A percentile compares a stretch with the other conserved stretches of the same genome.
Conservation (phyloP, 2,797 vertebrate species). For the Balearica regulorum region DNA sequence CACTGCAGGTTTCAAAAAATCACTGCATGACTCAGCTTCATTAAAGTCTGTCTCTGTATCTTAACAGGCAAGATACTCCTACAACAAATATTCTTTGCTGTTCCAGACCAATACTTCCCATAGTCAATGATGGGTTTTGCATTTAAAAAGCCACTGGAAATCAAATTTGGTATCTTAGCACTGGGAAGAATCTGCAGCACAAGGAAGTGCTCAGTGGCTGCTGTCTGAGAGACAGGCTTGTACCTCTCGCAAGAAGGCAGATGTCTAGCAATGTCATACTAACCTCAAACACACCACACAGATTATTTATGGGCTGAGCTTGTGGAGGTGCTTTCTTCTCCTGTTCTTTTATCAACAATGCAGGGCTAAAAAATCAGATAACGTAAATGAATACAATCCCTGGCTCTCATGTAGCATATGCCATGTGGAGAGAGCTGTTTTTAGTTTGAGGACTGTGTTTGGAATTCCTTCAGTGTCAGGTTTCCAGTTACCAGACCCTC, state of each 20-base stretch:
- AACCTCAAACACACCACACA: slow-evolving; percentile 23
- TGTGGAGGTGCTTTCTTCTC: slow-evolving; percentile 43
- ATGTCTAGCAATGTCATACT: slow-evolving; percentile 17
- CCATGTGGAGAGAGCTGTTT: slow-evolving; percentile 66
- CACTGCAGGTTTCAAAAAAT: background rate
- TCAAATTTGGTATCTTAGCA: background rate
- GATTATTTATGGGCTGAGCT: slow-evolving; percentile 56
- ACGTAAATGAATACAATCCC: slow-evolving; percentile 53
- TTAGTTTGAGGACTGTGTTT: slow-evolving; percentile 71
- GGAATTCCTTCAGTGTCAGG: slow-evolving; percentile 73
- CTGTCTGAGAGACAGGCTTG: background rate
- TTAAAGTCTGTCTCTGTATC: background rate
- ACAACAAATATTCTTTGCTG: slow-evolving; percentile 9
- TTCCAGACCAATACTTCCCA: slow-evolving; percentile 21
- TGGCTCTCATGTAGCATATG: slow-evolving; percentile 35
- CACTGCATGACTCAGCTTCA: background rate
- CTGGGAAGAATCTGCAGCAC: background rate
- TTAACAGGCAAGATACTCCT: background rate
- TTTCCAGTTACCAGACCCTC: slow-evolving; percentile 70
- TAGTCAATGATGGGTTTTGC: background rate
- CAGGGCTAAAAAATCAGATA: slow-evolving; percentile 64
- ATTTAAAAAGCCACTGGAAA: slow-evolving; percentile 39
- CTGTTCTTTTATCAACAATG: slow-evolving; percentile 67
- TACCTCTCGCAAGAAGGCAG: background rate
- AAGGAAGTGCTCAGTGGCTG: background rate